Conservation (phyloP, 2,888 invertebrate species). For the Harpalus rufipes region DNA sequence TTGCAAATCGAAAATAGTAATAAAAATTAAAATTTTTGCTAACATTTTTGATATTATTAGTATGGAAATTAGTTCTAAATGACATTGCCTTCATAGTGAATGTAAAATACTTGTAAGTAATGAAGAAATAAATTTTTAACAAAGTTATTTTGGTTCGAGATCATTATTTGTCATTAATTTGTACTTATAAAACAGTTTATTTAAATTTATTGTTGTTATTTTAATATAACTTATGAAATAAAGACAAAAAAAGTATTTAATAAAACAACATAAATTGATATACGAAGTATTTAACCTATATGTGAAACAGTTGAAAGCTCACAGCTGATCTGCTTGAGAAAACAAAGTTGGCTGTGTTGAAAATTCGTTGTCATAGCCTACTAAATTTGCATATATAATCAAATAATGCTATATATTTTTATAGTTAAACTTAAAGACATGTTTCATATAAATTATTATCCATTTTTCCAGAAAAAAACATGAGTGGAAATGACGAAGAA, state of each 20-base stretch:
- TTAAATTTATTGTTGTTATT: constrained; percentile 7
- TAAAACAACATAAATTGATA: constrained; percentile 6
- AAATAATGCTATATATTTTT: not conserved
- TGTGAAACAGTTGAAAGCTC: constrained; percentile 40
- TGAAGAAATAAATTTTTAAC: constrained; percentile 9
- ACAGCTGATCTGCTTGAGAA: constrained; percentile 35
- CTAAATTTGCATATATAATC: not conserved
- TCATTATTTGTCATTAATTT: constrained; percentile 45
- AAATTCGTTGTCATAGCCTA: not conserved
- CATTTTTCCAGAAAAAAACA: constrained; percentile 69
- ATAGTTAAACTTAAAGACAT: not conserved
- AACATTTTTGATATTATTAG: constrained; percentile 45
- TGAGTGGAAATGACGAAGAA: constrained; percentile 79
- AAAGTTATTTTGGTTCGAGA: constrained; percentile 17
- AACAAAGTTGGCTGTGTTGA: constrained; percentile 15
- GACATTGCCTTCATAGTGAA: constrained; percentile 23
- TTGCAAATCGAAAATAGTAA: constrained; percentile 62
- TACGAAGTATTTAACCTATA: constrained; percentile 29
- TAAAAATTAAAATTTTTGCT: constrained; percentile 53
- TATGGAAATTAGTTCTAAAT: constrained; percentile 39
- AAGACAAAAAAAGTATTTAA: not conserved
- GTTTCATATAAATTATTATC: not conserved
- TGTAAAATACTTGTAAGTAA: constrained; percentile 47
- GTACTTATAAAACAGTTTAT: not conserved
- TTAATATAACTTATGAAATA: not conserved